Base-by-base conservation (phyloP, 2,797 vertebrate species). In the Acanthornis magna region DNA sequence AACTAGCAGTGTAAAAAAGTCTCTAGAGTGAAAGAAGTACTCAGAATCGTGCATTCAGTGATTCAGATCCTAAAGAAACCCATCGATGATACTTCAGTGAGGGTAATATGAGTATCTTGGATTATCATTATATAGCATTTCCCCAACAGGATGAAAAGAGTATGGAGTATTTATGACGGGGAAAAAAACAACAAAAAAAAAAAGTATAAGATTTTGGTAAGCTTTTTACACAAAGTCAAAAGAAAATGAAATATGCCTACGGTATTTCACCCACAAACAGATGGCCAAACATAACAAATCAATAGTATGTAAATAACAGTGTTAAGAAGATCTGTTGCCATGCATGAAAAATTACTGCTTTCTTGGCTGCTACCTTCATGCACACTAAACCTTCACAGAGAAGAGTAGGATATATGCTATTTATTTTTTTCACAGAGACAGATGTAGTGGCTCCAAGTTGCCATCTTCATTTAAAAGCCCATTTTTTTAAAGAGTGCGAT, bases 251-350 rank as follows among this genome's bases (percentile, higher is more conserved):
- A 97, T 89, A 51, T 88, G 89, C 71, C 25, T 89, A 20, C 70
- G 94, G 60, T 90, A 91, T 95, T 97, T 96, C 74, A 93, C 94
- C 87, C 65, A 87, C 88, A 96, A 97, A 88, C 97, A 98, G 96
- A 97, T 98, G 97, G 97, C 81, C 82, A 95, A 87, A 96, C 89
- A 96, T 96, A 97, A 89, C 91, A 97, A 97, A 97, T 97, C 96
- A 97, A 96, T 93, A 95, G 58, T 96, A 96, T 96, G 95, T 95
- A 97, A 97, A 98, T 97, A 95, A 60, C 53, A 92, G 42, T 80
- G 80, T 87, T 96, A 91, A 86, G 95, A 94, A 79, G 89, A 92
- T 95, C 88, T 96, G 88, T 76, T 76, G 77, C 57, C 89, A 62
- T 42, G 90, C 86, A 93, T 89, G 71, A 97, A 95, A 97, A 97